Base-by-base conservation (phyloP, 1,140 invertebrate species). In the Physella acuta region DNA sequence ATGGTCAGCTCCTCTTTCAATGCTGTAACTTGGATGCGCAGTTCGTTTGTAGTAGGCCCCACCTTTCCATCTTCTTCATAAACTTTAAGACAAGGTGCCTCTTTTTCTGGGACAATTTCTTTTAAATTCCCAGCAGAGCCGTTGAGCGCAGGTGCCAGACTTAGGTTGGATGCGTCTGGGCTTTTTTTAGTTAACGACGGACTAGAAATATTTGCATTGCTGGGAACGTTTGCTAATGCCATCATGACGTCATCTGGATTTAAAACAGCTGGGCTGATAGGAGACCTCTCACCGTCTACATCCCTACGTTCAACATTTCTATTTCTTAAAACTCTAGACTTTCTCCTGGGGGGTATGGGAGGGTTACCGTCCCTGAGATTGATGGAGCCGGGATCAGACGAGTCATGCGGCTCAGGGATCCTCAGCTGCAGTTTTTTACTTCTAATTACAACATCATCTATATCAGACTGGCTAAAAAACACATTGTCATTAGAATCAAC, bases 1-100 rank as follows among this genome's bases (percentile, higher is more conserved):
- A 5, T 33, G 33, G 55, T 17, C 28, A 68, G n/a, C 30, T 68
- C 66, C 14, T 68, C 39, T n/a, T 58, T 68, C 11, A 68, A n/a
- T 1, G 2, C 24, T 3, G 8, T 37, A 0, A 59, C 30, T 26
- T 68, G 55, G 17, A 24, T 37, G 1, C n/a, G 26, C 1, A 68
- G 34, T 34, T 67, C 64, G 11, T 1, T 16, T 17, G n/a, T 8
- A 26, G 31, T 55, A n/a, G 53, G 64, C 24, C 34, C 53, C n/a
- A 56, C 30, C 37, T 55, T 67, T 4, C 64, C 51, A 65, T 65
- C 36, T 5, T 3, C 37, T n/a, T 36, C 30, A 33, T 1, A 34
- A 24, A 58, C 56, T n/a, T n/a, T n/a, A n/a, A n/a, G n/a, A n/a
- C n/a, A n/a, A n/a, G n/a, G n/a, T n/a, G n/a, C n/a, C n/a, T n/a